phyloP scores from a whole-genome alignment of 2,888 invertebrate genomes.

The Thereva unica region DNA sequence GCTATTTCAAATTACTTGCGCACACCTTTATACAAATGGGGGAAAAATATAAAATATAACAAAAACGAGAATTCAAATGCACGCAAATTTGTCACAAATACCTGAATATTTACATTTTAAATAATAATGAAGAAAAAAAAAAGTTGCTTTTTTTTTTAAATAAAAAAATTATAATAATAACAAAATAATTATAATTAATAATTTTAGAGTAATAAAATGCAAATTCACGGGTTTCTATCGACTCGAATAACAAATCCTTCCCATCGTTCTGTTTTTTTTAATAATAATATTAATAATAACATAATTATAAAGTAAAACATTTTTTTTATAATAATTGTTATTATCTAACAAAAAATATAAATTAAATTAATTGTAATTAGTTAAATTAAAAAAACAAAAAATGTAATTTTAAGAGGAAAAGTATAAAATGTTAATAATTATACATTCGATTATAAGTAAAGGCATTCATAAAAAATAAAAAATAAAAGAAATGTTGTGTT shows the following conservation, averaged over 20 bases:
- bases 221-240: constrained; percentile 27
- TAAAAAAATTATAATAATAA: background rate
- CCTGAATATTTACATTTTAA: background rate
- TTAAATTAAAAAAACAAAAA: background rate
- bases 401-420: constrained; percentile 4
- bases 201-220: constrained; percentile 22
- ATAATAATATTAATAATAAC: constrained; percentile 9
- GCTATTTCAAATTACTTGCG: too few relatives aligned
- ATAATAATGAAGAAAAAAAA: background rate
- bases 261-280: constrained; percentile 37
- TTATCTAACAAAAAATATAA: background rate
- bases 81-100: constrained; percentile 29
- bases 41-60: background rate
- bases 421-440: constrained; percentile 15
- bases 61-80: constrained; percentile 1
- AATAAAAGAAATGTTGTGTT: constrained; percentile 5
- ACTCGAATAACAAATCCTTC: constrained; percentile 40
- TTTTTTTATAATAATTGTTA: background rate
- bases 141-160: background rate
- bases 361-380: background rate
- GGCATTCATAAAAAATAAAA: background rate
- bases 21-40: background rate
- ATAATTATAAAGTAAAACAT: background rate
- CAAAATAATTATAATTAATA: background rate
- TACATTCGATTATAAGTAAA: constrained; percentile 18